Evolutionary conservation across 1,140 invertebrate genomes (phyloP), one percentile per base, ranked within the genome.

Genomic region (Tetramorium parvispinum): DNA sequence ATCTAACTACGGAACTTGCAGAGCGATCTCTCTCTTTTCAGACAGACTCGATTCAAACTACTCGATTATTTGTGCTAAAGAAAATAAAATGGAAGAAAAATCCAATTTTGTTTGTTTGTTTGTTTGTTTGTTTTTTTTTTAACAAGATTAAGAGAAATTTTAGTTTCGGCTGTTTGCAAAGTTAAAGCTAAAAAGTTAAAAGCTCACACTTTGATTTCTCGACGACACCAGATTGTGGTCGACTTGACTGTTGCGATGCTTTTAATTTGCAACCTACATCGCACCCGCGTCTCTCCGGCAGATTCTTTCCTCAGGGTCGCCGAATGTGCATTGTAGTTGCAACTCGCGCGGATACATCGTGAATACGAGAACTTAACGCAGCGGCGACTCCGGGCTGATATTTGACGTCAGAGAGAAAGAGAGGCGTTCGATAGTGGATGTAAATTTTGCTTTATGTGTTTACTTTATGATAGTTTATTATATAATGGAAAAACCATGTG

Each of bases 391-490:
- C 21, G 66, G 43, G 21, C 43, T 51, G 37, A 71, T 27, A 27
- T 71, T 71, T n/a, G 43, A 46, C 24, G 43, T 51, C 43, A 4
- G 43, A 51, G 46, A 71, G 43, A 27, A 51, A 51, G 43, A 68
- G 65, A 49, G 16, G 21, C 43, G 65, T 68, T 49, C 40, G 13
- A 16, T 49, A 49, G 65, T 18, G 65, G 21, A 46, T 16, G 37
- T 68, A 21, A 65, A 65, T 24, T 68, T 68, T 68, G 10, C 13
- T 68, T 68, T 49, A 43, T 21, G n/a, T 16, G n/a, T 68, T 68
- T 68, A 68, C 21, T 46, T 46, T 49, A 68, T 0, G 21, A 11
- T 43, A 24, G 21, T 51, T 71, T 71, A 40, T 71, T 71, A 51
- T 71, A 27, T 51, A 71, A 49, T 37, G 63, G 16, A 37, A 40